Base-by-base conservation (phyloP, 2,888 invertebrate genomes). In the Meganola albula region DNA sequence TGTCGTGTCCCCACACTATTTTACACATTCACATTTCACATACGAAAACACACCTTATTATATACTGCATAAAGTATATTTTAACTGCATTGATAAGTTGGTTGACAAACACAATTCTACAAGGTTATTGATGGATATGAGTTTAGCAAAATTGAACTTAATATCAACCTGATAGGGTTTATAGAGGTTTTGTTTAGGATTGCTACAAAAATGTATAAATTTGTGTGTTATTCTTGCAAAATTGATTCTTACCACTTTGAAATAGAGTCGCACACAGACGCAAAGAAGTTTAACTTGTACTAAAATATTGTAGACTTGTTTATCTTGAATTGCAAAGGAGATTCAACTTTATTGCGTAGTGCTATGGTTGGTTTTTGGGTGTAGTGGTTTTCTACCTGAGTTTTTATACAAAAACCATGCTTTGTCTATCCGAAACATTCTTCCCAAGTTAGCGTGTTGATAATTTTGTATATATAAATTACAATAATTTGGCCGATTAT, bases 1-100 rank as follows among this genome's bases (percentile, higher is more conserved):
- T 74, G 71, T 72, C 74, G 58, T 64, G 66, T 63, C 56, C 51
- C 46, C 48, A n/a, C n/a, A n/a, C n/a, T n/a, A n/a, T n/a, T n/a
- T n/a, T n/a, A 41, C 24, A 10, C 13, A 2, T 22, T 33, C 37
- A 37, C 8, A 6, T n/a, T 7, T 22, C 16, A 20, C 31, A 22
- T 4, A 5, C 11, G 0, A 60, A 49, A 53, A 34, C 36, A 24
- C 14, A 27, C 50, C 44, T 32, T 50, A 38, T 7, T 0, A 0
- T 10, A 6, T n/a, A n/a, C n/a, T n/a, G n/a, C n/a, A n/a, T n/a
- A n/a, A 29, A 34, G 29, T 29, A 23, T 21, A 4, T 1, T 2
- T 23, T 11, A 3, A 1, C 2, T n/a, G 21, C 5, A 14, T 6
- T 3, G 12, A 1, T 22, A 33, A 31, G 1, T 10, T 42, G 14